phyloP scores from a whole-genome alignment of 1,140 invertebrate species.

The Harpegnathos saltator region DNA sequence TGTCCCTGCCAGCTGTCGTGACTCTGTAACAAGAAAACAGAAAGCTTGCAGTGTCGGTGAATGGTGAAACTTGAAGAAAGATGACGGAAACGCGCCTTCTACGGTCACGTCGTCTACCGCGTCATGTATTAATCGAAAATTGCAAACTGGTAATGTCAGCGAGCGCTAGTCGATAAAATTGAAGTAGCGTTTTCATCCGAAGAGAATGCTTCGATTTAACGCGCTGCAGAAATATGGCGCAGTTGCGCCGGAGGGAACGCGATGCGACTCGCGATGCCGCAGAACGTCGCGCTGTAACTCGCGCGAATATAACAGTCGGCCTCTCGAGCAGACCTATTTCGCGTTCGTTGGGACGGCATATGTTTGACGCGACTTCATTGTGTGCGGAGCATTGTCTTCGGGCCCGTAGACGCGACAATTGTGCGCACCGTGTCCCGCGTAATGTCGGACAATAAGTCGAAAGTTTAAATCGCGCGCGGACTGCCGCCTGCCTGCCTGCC shows the following conservation, averaged over 20 bases:
- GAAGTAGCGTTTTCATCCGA: no score
- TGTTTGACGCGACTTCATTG: conserved; percentile 12
- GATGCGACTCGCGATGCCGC: neutral
- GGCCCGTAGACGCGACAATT: conserved; percentile 15
- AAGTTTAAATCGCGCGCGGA: neutral
- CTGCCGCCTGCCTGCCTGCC: no score
- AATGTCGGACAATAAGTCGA: conserved; percentile 3
- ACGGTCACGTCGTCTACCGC: no score
- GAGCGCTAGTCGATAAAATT: no score
- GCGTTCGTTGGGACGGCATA: neutral
- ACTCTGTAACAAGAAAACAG: conserved; percentile 85
- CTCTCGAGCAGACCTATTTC: neutral
- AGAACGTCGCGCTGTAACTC: conserved; percentile 39
- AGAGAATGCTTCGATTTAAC: no score
- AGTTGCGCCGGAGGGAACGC: no score
- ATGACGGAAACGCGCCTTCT: no score
- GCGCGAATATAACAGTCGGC: conserved; percentile 42
- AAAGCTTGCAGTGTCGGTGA: neutral
- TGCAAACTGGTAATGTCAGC: no score
- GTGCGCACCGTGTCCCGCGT: neutral
- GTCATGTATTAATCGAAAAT: no score
- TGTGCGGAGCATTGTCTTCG: conserved; percentile 8
- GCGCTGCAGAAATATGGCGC: no score
- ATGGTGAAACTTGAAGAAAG: neutral
- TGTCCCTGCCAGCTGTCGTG: conserved; percentile 88